Base-by-base conservation (phyloP, 2,888 invertebrate genomes). In the Acleris emargana region DNA sequence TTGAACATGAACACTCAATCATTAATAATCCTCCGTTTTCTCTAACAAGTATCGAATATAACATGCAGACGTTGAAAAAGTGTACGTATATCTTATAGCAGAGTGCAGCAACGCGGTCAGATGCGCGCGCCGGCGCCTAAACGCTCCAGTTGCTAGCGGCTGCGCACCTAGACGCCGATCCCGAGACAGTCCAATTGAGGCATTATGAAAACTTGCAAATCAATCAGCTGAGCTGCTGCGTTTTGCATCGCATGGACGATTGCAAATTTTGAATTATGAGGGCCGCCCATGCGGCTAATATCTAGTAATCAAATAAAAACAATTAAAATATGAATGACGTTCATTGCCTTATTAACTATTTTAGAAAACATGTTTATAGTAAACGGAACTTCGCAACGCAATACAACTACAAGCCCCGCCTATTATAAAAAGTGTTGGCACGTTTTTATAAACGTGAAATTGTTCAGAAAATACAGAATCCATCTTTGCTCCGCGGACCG, bases 71-170 rank as follows among this genome's bases (percentile, higher is more conserved):
- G 13, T 43, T 13, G 49, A 51, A 57, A 51, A 50, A 55, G 43
- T 57, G 62, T 38, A 55, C 50, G 3, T 57, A 47, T 38, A 32
- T 53, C 25, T 54, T 17, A 17, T 61, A 22, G 47, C 45, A 38
- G 47, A 50, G 32, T 71, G 83, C 73, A 79, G 81, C 82, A 84
- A 75, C 72, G 74, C 69, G 68, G 69, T 52, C 68, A 64, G 58
- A 72, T 67, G 72, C 68, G 68, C 71, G 71, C 72, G 72, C 70
- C 80, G 89, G 89, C 89, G 89, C 89, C 90, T 84, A 71, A 78
- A 86, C 88, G 91, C 90, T 91, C 90, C 86, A 90, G 83, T 90
- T 89, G 82, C 73, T 74, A 58, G 67, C 76, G 80, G 75, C 80
- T 79, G 81, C 73, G 75, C 75, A 73, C 70, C 72, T 67, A 69